phyloP scores from a whole-genome alignment of 2,797 vertebrate genomes.

The Lepus oiostolus region DNA sequence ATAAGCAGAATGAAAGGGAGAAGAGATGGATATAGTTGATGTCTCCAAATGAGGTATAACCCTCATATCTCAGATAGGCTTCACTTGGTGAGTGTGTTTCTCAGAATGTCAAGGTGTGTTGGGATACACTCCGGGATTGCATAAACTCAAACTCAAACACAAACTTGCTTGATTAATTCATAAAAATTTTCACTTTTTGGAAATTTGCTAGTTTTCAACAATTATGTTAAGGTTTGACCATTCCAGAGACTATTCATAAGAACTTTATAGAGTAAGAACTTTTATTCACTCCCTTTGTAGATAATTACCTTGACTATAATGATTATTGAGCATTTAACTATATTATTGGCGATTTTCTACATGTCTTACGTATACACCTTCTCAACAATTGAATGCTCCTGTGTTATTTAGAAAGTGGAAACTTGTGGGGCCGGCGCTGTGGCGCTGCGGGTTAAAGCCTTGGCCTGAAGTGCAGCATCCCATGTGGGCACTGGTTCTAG shows the following conservation, averaged over 20 bases:
- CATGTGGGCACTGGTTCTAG: no score
- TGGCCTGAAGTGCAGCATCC: no score
- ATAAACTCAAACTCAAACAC: neutral
- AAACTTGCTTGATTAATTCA: neutral
- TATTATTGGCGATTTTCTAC: neutral
- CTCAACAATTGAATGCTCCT: neutral
- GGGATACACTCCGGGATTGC: neutral
- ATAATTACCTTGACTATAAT: neutral
- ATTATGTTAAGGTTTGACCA: neutral
- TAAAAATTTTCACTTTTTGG: neutral
- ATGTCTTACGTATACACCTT: neutral
- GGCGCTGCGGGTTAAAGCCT: no score
- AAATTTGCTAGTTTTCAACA: neutral
- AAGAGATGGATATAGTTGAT: neutral
- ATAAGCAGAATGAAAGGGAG: neutral
- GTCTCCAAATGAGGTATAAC: fast-evolving
- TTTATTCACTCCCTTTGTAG: neutral
- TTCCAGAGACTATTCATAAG: neutral
- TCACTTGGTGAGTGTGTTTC: neutral
- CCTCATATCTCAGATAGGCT: neutral
- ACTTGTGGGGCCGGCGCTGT: no score
- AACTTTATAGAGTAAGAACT: neutral
- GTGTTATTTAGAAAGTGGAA: conserved; percentile 18
- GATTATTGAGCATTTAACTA: neutral
- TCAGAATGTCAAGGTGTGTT: neutral